Evolutionary conservation across 2,888 invertebrate species (phyloP), one percentile per base, ranked within the genome.

Genomic region (Andrena camellia): DNA sequence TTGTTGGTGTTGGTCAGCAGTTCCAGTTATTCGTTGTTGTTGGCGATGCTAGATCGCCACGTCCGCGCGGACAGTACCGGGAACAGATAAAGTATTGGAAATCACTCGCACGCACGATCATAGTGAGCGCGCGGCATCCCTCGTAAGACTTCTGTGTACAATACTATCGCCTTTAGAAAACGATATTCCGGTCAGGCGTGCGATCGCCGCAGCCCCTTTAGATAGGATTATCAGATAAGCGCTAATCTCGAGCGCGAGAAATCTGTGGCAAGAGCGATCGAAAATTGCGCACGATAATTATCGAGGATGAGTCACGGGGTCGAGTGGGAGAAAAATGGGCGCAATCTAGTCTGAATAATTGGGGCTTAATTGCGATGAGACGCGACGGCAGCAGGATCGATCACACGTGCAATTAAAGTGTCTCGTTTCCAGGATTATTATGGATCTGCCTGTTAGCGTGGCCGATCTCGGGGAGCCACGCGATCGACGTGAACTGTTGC

Each of bases 401-500:
- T 13, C 31, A 5, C 10, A 1, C 2, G 23, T 42, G 26, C 29
- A 63, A 59, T 57, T 50, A 4, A 57, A 20, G 2, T 23, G 42
- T 63, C 17, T 29, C 2, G 1, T 13, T 50, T 63, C 6, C 23
- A 87, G 87, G 17, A 57, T 29, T 86, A 33, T 13, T 82, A 64
- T 86, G 81, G 84, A 71, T 86, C n/a, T 62, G 54, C 17, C 20
- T 86, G 57, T n/a, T 86, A 10, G 10, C 67, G 0, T 75, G 68
- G 50, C 54, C 60, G 33, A 31, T 74, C 29, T 23, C 83, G 13
- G 35, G 78, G 42, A 67, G 71, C 10, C 26, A 7, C 2, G 79
- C 84, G 13, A 2, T 42, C 31, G 60, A 87, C 52, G n/a, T 77
- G 26, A 64, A 66, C 42, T 91, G 91, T 52, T 91, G 91, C 33